phyloP scores from a whole-genome alignment of 92 coral and sea anemone genomes.

The Paramuricea clavata region DNA sequence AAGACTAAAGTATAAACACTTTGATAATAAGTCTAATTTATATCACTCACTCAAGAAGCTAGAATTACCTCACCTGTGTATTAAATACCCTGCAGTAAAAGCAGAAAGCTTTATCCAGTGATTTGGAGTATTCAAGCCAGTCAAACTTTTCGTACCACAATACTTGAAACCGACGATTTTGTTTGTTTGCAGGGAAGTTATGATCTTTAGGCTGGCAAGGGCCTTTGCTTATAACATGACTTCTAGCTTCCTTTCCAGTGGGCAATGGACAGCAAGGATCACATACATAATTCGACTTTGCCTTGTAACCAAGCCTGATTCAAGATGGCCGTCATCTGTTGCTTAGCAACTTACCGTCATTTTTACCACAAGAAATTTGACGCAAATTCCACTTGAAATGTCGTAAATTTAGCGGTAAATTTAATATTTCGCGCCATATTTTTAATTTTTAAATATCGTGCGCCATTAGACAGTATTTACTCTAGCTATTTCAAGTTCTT shows the following conservation, averaged over 20 bases:
- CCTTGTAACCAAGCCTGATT: too few relatives aligned
- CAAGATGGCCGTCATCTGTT: too few relatives aligned
- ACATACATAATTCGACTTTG: slow-evolving; percentile 20
- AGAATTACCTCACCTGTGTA: slow-evolving; percentile 19
- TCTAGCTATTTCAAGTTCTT: too few relatives aligned
- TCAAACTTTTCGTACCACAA: slow-evolving; percentile 34
- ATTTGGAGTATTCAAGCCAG: slow-evolving; percentile 29
- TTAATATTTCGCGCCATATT: too few relatives aligned
- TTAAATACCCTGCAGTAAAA: slow-evolving; percentile 42
- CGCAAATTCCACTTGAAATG: too few relatives aligned
- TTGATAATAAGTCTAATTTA: neutral
- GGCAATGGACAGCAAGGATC: slow-evolving; percentile 20
- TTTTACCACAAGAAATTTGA: too few relatives aligned
- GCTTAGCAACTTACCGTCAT: too few relatives aligned
- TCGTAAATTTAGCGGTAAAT: too few relatives aligned
- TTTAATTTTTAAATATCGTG: too few relatives aligned
- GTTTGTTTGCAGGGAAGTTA: slow-evolving; percentile 34
- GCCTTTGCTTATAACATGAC: slow-evolving; percentile 25
- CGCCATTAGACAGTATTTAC: too few relatives aligned
- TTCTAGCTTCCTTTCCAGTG: neutral
- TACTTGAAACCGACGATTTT: slow-evolving; percentile 35
- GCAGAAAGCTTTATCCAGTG: slow-evolving; percentile 37
- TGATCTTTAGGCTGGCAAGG: slow-evolving; percentile 30
- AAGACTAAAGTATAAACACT: neutral
- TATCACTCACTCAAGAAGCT: slow-evolving; percentile 1